Evolutionary conservation across 2,113 vertebrate genomes (phyloP), one percentile per base, ranked within the genome.

Genomic region (human): DNA sequence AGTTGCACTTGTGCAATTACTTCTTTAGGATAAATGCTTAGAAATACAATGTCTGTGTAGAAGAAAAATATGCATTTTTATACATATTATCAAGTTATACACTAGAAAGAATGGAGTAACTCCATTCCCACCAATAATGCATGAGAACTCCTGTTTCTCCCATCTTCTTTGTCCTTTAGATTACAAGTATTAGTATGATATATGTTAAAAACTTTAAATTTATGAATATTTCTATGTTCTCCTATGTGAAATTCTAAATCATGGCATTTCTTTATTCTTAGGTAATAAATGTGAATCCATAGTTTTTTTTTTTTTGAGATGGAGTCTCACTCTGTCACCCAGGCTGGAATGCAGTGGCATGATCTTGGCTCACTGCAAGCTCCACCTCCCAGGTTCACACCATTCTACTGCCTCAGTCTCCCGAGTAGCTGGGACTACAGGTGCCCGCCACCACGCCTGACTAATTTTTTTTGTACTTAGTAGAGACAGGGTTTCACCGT

Each of bases 161-260:
- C 25, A 52, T 1, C 8, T 48, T 40, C 32, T 88, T 84, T 96
- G 45, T n/a, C 22, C 48, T 70, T 5, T 48, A 61, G 45, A 73
- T 66, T 95, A 59, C 9, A 78, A 79, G 3, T 89, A 57, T 14
- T 75, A 76, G 66, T 89, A 38, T 92, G 17, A 89, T 57, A 79
- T 3, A 7, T 25, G 30, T 93, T 75, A 81, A 79, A 87, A 96
- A 57, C 30, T 85, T 85, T 48, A 64, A 66, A 70, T 45, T 59
- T 83, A 78, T 32, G 23, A 89, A 45, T 91, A 83, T 85, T 85
- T 96, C 66, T 79, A 83, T 45, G 23, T 57, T 93, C 32, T 96
- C 16, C n/a, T 80, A 68, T n/a, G 66, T 84, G 23, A 8, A 96
- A 70, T 75, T 73, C 52, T 40, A 93, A 96, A 68, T 10, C 16